Evolutionary conservation across 2,888 invertebrate genomes (phyloP).

Genomic region (Choristoneura rosaceana): DNA sequence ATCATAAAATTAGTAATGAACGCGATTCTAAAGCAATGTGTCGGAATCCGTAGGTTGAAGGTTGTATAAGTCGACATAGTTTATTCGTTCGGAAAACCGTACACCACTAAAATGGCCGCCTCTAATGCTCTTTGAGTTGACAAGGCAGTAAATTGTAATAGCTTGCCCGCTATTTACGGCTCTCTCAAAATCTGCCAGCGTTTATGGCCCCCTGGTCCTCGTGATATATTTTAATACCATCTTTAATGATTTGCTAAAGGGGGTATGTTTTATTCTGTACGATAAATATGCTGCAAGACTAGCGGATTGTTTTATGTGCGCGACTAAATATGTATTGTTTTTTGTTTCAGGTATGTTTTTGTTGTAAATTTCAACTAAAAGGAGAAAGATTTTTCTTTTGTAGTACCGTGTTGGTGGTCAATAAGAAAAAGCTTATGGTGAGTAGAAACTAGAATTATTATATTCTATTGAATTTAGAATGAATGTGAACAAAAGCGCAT

Average conservation of each 20-base stretch:
- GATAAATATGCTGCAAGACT: constrained; percentile 10
- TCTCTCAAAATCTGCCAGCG: constrained; percentile 36
- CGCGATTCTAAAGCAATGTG: too few relatives aligned
- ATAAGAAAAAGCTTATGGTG: too few relatives aligned
- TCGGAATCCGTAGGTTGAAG: not conserved
- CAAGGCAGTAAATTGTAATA: constrained; percentile 38
- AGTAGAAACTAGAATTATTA: too few relatives aligned
- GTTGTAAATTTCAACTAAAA: too few relatives aligned
- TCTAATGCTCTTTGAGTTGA: constrained; percentile 23
- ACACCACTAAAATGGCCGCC: constrained; percentile 9
- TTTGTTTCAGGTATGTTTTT: constrained; percentile 37
- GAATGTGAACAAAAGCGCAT: too few relatives aligned
- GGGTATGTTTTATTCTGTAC: constrained; percentile 18
- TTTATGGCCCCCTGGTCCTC: constrained; percentile 35
- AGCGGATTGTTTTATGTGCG: constrained; percentile 24
- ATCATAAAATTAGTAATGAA: too few relatives aligned
- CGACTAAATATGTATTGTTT: not conserved
- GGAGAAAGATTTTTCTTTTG: not conserved
- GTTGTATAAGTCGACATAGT: not conserved
- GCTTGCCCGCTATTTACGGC: constrained; percentile 32
- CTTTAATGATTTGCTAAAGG: constrained; percentile 40
- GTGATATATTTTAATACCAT: constrained; percentile 37
- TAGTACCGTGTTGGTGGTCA: too few relatives aligned
- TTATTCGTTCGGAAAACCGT: constrained; percentile 6
- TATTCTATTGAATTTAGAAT: too few relatives aligned